Evolutionary conservation across 2,113 vertebrate species (phyloP).

Genomic region (Ammodytes marinus): DNA sequence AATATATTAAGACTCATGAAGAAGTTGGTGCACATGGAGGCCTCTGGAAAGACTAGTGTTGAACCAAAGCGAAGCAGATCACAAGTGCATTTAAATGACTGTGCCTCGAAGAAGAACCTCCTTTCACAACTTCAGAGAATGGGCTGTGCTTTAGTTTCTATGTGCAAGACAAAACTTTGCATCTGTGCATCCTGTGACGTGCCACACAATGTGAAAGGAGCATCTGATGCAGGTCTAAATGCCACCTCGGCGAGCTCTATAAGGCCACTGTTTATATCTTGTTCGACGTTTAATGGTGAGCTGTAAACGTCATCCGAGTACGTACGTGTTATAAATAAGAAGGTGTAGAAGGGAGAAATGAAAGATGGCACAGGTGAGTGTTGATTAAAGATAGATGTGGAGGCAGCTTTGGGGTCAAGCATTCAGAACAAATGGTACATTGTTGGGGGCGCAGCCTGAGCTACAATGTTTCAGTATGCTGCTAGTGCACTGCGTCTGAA

Average conservation of each 20-base stretch:
- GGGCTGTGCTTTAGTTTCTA: neutral
- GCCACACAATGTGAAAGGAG: neutral
- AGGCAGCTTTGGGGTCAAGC: neutral
- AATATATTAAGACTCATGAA: neutral
- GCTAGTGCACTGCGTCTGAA: slow-evolving; percentile 55
- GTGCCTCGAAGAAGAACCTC: neutral
- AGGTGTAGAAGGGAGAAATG: neutral
- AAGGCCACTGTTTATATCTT: neutral
- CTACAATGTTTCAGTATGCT: slow-evolving; percentile 37
- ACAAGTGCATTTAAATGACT: neutral
- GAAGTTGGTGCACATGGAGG: neutral
- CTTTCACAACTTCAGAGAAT: no score
- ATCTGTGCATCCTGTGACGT: neutral
- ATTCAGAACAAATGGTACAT: slow-evolving; percentile 8
- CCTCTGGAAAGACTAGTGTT: no score
- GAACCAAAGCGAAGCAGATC: neutral
- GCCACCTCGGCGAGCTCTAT: neutral
- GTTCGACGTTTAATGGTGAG: neutral
- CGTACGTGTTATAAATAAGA: neutral
- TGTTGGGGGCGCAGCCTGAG: slow-evolving; percentile 1
- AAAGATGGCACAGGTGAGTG: neutral
- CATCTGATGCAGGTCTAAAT: neutral
- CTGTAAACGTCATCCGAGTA: neutral
- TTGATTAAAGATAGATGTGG: neutral
- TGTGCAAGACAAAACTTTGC: no score